Base-by-base conservation (phyloP, 23 tunicate species). In the Ascidia mentula region DNA sequence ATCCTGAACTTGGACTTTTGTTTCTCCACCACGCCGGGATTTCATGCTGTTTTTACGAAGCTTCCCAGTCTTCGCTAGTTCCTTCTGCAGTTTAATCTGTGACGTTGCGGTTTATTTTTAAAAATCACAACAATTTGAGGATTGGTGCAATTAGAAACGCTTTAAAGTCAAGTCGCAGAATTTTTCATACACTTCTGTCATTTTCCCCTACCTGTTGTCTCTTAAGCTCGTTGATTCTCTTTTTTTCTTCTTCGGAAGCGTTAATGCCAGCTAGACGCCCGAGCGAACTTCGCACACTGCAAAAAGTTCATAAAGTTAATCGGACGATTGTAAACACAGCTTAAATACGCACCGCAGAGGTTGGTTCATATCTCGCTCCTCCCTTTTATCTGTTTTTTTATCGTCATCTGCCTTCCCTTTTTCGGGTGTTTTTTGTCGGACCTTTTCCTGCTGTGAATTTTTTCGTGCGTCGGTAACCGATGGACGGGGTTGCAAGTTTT, bases 191-290 rank as follows among this genome's bases (percentile, higher is more conserved):
- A n/a, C n/a, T n/a, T n/a, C n/a, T n/a, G n/a, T n/a, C n/a, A n/a
- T n/a, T n/a, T n/a, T n/a, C n/a, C n/a, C n/a, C n/a, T 40, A 83
- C 87, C 77, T 83, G 88, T 17, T 83, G 88, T 46, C 22, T 71
- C 34, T 82, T 79, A 42, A 91, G 74, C 60, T 91, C 97, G 70
- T 72, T 81, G 13, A 91, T 72, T 59, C 97, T 37, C 61, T 86
- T 91, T 36, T 91, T 85, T 35, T 91, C 97, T 38, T 91, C 91
- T 20, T 91, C 97, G 2, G 90, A 76, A 9, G 88, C 81, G 53
- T 90, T 83, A 39, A 85, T 78, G 15, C 96, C 96, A 20, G 96
- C 96, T 2, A 90, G 80, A 38, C 82, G 60, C 18, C 88, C 96
- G 38, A 90, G 75, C 6, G 89, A 78, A 33, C 89, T 85, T 35